Conservation (phyloP, 2,888 invertebrate genomes). For the Stramonita haemastoma region DNA sequence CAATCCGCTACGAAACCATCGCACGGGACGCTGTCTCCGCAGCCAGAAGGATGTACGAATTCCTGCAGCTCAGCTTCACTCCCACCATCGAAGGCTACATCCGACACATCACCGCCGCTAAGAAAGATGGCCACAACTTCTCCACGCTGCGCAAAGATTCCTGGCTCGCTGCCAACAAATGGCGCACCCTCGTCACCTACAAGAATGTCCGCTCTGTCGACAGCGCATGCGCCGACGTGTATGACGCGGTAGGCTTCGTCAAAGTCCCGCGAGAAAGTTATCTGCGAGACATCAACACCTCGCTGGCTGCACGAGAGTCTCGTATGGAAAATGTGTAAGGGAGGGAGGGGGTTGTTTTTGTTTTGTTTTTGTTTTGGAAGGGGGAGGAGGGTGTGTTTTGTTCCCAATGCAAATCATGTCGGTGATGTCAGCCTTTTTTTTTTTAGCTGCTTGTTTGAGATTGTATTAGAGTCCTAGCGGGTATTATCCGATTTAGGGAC, state of each 20-base stretch:
- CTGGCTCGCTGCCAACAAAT: slow-evolving; percentile 40
- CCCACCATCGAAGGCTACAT: slow-evolving; percentile 40
- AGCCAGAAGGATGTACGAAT: slow-evolving; percentile 27
- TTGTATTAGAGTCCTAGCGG: too few relatives aligned
- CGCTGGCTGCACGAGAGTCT: slow-evolving; percentile 32
- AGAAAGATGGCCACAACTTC: slow-evolving; percentile 42
- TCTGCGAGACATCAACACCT: slow-evolving; percentile 36
- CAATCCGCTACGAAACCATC: slow-evolving; percentile 40
- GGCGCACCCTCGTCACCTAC: slow-evolving; percentile 38
- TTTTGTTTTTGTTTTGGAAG: background rate
- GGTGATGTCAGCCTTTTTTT: too few relatives aligned
- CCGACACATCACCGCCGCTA: slow-evolving; percentile 34
- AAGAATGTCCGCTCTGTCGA: slow-evolving; percentile 40
- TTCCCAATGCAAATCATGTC: background rate
- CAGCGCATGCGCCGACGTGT: slow-evolving; percentile 37
- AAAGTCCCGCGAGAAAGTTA: slow-evolving; percentile 38
- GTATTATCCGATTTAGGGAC: too few relatives aligned
- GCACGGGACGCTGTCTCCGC: slow-evolving; percentile 37
- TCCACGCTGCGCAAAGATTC: slow-evolving; percentile 39
- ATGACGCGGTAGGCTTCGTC: slow-evolving; percentile 41
- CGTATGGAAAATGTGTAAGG: slow-evolving; percentile 28
- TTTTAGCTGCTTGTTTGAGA: too few relatives aligned
- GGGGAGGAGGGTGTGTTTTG: background rate
- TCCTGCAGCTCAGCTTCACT: slow-evolving; percentile 39
- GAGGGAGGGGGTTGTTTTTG: background rate